Evolutionary conservation across 64 coral and sea anemone species (phyloP), one percentile per base, ranked within the genome.

Genomic region (Hydrozoanthus tunicans): DNA sequence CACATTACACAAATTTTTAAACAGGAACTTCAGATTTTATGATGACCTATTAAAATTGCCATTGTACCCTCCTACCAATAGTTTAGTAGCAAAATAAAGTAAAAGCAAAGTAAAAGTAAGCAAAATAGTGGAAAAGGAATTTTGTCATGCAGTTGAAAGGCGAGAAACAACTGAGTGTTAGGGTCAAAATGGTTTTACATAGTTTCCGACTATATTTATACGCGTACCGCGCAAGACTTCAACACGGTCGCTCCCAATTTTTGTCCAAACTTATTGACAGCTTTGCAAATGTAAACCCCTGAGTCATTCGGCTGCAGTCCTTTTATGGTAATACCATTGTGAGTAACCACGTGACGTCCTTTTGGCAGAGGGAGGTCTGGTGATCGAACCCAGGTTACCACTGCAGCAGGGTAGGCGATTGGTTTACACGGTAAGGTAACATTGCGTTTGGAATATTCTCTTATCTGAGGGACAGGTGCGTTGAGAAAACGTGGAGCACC

Each of bases 271-370:
- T 60, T 80, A 56, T 93, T 93, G 9, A 57, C 64, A 26, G 85
- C 92, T 56, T 70, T 89, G 59, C 92, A 93, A 3, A 81, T 63
- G 58, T 93, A 93, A 11, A 89, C 55, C 0, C 92, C 92, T 4
- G 57, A 64, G 25, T 93, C 92, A 1, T 51, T 43, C 14, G 4
- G 9, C 4, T 69, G 58, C 14, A 62, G 26, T 17, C 70, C 56
- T 1, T 24, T 81, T 24, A 93, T 81, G 59, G 9, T 64, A 72
- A 93, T 14, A 14, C 92, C 55, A 4, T 80, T 27, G 12, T 74
- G 56, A 63, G 26, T 56, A 4, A 72, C 23, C 53, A 58, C 77
- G 88, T 60, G 78, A 12, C 92, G 84, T 62, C 14, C 65, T 14
- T 15, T 20, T 24, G 92, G 92, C 6, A 93, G 43, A 6, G 84